Conservation (phyloP, 2,113 vertebrate species). For the Aptenodytes forsteri region DNA sequence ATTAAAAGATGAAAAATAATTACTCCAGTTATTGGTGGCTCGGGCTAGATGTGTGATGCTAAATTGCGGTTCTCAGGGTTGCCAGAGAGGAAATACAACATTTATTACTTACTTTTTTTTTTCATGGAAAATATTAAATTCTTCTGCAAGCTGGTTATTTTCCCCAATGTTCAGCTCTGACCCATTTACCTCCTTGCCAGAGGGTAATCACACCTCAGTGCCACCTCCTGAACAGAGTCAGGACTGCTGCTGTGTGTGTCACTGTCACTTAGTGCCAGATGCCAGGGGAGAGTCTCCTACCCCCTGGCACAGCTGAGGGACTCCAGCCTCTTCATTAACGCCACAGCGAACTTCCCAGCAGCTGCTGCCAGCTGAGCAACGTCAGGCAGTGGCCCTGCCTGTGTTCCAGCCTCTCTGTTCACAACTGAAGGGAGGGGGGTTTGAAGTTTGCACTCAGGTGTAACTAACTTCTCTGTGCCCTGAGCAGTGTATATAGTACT, state of each 20-base stretch:
- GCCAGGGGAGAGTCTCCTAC: neutral
- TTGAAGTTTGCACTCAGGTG: neutral
- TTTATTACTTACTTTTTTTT: neutral
- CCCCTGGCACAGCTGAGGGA: neutral
- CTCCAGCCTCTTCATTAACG: neutral
- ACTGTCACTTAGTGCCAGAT: constrained; percentile 8
- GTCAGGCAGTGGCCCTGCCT: neutral
- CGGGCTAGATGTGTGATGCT: neutral
- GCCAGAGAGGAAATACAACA: constrained; percentile 8
- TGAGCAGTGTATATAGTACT: neutral
- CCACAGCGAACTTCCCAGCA: neutral
- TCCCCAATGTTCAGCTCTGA: constrained; percentile 14
- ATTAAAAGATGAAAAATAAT: constrained; percentile 27
- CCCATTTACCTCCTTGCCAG: constrained; percentile 54
- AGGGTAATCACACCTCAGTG: constrained; percentile 34
- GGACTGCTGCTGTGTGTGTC: constrained; percentile 15
- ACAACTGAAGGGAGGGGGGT: neutral
- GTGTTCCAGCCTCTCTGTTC: neutral
- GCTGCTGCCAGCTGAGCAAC: neutral
- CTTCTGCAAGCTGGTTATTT: constrained; percentile 19
- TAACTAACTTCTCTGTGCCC: neutral
- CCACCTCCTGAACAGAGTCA: constrained; percentile 16
- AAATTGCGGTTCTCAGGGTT: neutral
- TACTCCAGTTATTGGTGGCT: neutral
- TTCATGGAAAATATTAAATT: constrained; percentile 8